These are phyloP conservation scores for Rousettus leschenaultii DNA, from an alignment of 2,113 vertebrate species.

Conservation along the genomic window DNA sequence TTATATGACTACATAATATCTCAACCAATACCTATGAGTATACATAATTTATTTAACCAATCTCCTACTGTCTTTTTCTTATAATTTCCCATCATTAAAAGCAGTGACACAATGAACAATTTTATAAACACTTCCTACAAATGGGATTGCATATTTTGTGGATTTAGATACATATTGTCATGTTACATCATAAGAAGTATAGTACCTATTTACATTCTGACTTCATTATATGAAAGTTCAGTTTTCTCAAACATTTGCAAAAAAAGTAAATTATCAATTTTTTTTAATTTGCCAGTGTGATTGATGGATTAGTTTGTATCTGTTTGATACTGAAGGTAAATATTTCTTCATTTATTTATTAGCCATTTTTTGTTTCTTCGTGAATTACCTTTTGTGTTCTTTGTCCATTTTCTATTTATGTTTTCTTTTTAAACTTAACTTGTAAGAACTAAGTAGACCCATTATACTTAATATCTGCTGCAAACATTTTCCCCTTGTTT, in stretches of 20 bases:
- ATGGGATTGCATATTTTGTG: not conserved
- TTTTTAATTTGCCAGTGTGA: not conserved
- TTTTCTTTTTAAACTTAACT: slow-evolving; percentile 33
- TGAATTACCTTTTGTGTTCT: not conserved
- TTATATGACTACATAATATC: slow-evolving; percentile 7
- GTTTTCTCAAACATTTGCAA: slow-evolving; percentile 35
- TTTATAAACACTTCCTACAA: slow-evolving; percentile 11
- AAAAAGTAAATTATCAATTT: not conserved
- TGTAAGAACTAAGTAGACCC: slow-evolving; percentile 22
- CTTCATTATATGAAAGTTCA: not conserved
- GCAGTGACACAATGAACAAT: not conserved
- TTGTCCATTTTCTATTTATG: slow-evolving; percentile 18
- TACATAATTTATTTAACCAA: not conserved
- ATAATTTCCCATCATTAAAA: not conserved
- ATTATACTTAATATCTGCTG: slow-evolving; percentile 28
- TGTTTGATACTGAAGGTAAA: not conserved
- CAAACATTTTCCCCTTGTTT: slow-evolving; percentile 23
- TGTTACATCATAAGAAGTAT: not conserved
- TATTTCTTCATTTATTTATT: slow-evolving; percentile 20
- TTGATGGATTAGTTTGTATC: slow-evolving; percentile 23
- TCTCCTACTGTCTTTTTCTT: not conserved
- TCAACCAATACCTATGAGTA: not conserved
- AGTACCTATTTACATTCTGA: slow-evolving; percentile 8
- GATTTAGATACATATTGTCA: not conserved
- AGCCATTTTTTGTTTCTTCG: slow-evolving; percentile 16